These are phyloP conservation scores for Nesometra sesokonis DNA, from an alignment of 35 echinoderm and acorn worm species.

Conservation along the genomic window DNA sequence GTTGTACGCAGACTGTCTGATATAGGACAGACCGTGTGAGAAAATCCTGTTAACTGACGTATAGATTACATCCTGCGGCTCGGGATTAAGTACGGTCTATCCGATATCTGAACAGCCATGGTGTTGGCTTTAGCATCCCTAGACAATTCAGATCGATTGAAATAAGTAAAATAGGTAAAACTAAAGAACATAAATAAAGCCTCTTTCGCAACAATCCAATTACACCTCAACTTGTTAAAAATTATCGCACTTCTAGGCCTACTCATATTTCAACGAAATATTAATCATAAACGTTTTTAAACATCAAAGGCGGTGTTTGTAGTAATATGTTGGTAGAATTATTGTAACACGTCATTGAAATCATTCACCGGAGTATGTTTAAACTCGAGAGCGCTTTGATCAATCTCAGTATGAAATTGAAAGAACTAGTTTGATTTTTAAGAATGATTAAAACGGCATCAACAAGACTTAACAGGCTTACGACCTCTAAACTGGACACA, in stretches of 20 bases:
- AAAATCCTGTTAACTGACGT: neutral
- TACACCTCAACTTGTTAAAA: neutral
- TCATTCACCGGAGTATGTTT: no score
- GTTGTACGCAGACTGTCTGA: no score
- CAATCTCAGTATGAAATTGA: no score
- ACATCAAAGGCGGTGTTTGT: neutral
- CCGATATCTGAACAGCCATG: neutral
- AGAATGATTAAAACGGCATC: no score
- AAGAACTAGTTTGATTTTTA: no score
- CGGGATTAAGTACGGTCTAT: neutral
- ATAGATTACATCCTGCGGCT: neutral
- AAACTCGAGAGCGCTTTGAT: no score
- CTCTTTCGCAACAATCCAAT: neutral
- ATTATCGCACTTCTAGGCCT: neutral
- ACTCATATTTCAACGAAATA: neutral
- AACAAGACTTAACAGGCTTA: no score
- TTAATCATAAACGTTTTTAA: neutral
- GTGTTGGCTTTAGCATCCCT: neutral
- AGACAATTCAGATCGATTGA: neutral
- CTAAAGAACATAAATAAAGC: neutral
- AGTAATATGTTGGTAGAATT: no score
- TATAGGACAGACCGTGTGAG: neutral
- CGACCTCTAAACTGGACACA: no score
- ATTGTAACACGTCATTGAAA: no score
- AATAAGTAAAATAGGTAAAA: neutral